Evolutionary conservation across 2,113 vertebrate species (phyloP).

Genomic region (Morone saxatilis): DNA sequence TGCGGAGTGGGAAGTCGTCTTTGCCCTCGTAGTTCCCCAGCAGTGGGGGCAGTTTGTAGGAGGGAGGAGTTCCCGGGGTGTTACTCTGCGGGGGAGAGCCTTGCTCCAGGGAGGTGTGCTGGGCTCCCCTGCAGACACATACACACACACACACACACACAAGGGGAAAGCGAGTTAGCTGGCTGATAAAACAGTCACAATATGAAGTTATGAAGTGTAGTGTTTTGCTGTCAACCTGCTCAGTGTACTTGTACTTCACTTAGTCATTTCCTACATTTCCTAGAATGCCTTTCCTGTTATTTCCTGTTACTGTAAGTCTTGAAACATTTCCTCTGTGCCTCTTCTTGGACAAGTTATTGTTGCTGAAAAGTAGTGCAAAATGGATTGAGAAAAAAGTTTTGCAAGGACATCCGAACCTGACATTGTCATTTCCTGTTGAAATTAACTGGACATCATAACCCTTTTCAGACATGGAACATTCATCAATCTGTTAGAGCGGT

Average conservation of each 20-base stretch:
- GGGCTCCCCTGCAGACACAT: conserved; percentile 86
- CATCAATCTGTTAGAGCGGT: background rate
- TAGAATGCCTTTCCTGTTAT: conserved; percentile 39
- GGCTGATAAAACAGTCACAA: background rate
- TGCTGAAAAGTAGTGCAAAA: background rate
- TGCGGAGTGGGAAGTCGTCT: conserved; percentile 96
- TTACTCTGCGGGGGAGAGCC: conserved; percentile 92
- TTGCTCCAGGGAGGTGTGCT: conserved; percentile 95
- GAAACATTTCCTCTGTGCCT: conserved; percentile 24
- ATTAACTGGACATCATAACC: background rate
- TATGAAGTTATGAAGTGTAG: background rate
- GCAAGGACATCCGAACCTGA: background rate
- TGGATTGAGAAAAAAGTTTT: background rate
- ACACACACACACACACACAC: conserved; percentile 39
- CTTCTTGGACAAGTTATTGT: background rate
- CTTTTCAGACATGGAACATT: background rate
- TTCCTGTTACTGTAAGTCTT: conserved; percentile 16
- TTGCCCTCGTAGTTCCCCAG: conserved; percentile 92
- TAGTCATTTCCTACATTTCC: conserved; percentile 42
- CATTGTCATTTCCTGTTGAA: background rate
- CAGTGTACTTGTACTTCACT: background rate
- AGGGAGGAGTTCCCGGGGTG: conserved; percentile 84
- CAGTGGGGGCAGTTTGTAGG: conserved; percentile 91
- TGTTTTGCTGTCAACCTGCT: background rate
- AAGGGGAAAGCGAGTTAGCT: background rate